Base-by-base conservation (phyloP, 2,113 vertebrate genomes). In the Rhinolophus ferrumequinum region DNA sequence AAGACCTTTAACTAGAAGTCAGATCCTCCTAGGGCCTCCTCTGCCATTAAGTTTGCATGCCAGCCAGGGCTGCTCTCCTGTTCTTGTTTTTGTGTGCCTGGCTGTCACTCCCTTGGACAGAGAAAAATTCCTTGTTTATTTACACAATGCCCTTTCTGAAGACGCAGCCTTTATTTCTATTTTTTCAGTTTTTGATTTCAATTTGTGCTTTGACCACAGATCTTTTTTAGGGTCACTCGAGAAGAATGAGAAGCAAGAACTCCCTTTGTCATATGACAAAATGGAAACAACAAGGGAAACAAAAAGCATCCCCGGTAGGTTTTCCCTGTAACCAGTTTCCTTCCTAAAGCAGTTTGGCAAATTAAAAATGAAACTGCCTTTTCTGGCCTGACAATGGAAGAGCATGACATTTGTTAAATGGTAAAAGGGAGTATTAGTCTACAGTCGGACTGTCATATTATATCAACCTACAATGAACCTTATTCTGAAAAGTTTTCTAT, bases 231-330 rank as follows among this genome's bases (percentile, higher is more conserved):
- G 82, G 73, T 81, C 18, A 58, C 66, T 70, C 1, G 69, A 96
- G 8, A 97, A 92, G n/a, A 93, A 89, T 0, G 80, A 24, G 54
- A 50, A 88, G 81, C 82, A 96, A 94, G 79, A 67, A 77, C 3
- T 2, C 79, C 64, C 35, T 96, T 96, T 96, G 88, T 96, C 60
- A 26, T 5, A 62, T 2, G 70, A 91, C 58, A 69, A 96, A 92
- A 90, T 88, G 66, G 79, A 90, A 95, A 93, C 35, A 96, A n/a
- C 93, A 97, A 93, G 38, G 79, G 73, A 75, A 86, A 93, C 95
- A 94, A 76, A 97, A 83, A 75, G 60, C 30, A 89, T 69, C 21
- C 56, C 62, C 14, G 6, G 69, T 80, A 76, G 92, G 52, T 73
- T 88, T 76, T 58, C 56, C 69, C 58, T 64, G 38, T 21, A 47